Evolutionary conservation across 2,888 invertebrate species (phyloP), one percentile per base, ranked within the genome.

Genomic region (Volucella inanis): DNA sequence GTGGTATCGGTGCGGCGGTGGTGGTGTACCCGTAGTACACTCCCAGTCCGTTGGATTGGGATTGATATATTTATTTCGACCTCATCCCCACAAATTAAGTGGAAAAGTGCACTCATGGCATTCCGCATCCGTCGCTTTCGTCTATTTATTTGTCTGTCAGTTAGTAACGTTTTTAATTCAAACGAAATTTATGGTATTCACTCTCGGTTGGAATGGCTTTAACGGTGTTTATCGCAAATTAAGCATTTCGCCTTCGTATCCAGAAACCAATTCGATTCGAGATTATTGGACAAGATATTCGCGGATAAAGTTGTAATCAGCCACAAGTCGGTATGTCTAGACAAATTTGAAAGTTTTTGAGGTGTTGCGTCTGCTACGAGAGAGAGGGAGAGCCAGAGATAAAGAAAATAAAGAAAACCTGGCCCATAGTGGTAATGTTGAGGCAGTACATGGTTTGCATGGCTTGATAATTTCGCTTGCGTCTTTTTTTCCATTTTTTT

Each of bases 331-430:
- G 74, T 31, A 57, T 79, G 85, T 85, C 85, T 85, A 80, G 85
- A 85, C 85, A 85, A 85, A 85, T 85, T 85, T 81, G 85, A 85
- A 85, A 85, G 85, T 85, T 85, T 52, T 81, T 85, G 80, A 85
- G 85, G 85, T 81, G 85, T 80, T 85, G 74, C 85, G 85, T 85
- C 81, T 81, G 71, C 71, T 71, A 45, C 49, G 45, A 72, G 77
- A 45, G 12, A 12, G 49, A 57, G 15, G 43, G 10, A 15, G 43
- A 67, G 14, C n/a, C n/a, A 65, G 38, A 52, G 22, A 39, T 1
- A 47, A 3, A 22, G 18, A 9, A 15, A 49, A 43, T 41, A 47
- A 62, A 77, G 72, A 11, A 64, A 14, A 41, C 49, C 18, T 61
- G 80, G 84, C 79, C 84, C 79, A 79, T 55, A 71, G 70, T 74